Conservation (phyloP, 2,113 vertebrate genomes). For the Thamnophis sirtalis region DNA sequence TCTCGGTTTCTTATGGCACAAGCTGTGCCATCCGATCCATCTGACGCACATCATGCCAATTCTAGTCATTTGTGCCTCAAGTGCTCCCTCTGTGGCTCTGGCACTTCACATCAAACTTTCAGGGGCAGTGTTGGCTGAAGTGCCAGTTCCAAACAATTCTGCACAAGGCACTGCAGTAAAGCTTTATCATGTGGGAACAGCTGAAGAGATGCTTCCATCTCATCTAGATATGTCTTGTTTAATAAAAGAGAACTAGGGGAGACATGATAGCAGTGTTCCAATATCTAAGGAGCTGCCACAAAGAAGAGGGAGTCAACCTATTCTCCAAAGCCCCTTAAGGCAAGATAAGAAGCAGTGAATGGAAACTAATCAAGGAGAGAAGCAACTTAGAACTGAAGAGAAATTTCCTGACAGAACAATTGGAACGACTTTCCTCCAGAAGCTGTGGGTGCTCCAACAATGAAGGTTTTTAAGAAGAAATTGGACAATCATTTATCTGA, state of each 20-base stretch:
- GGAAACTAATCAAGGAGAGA: not conserved
- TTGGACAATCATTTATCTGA: not conserved
- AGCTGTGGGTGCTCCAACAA: not conserved
- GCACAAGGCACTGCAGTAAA: not conserved
- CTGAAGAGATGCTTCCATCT: not conserved
- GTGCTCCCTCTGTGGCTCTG: not conserved
- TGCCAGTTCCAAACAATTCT: not conserved
- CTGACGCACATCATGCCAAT: not conserved
- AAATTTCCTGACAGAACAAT: not conserved
- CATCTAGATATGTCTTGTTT: not conserved
- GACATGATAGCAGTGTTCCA: not conserved
- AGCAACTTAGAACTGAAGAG: not conserved
- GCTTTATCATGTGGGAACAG: not conserved
- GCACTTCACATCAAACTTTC: not conserved
- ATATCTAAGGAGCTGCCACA: not conserved
- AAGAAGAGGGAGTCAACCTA: not conserved
- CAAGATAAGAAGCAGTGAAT: not conserved
- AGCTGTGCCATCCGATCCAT: not conserved
- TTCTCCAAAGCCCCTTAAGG: not conserved
- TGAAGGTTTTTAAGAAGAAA: not conserved
- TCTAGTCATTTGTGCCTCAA: not conserved
- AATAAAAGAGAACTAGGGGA: not conserved
- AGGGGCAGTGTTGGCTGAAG: not conserved
- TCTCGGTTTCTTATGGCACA: not conserved
- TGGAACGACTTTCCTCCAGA: not conserved